Evolutionary conservation across 2,888 invertebrate species (phyloP).

Genomic region (Elegia similella): DNA sequence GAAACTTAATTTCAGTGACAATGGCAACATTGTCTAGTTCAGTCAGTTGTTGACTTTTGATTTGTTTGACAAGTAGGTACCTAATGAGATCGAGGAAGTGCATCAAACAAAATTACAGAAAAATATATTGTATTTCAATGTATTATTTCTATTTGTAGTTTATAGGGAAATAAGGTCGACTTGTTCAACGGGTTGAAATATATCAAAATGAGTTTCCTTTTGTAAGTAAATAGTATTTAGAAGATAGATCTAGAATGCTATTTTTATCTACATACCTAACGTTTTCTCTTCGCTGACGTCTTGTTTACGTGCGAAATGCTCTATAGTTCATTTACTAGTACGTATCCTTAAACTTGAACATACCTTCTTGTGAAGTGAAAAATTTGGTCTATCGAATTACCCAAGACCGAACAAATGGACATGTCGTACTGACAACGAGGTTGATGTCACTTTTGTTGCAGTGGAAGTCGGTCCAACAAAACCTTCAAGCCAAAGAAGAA

Average conservation of each 20-base stretch:
- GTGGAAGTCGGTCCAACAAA: slow-evolving; percentile 95
- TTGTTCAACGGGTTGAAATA: slow-evolving; percentile 12
- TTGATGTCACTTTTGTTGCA: slow-evolving; percentile 41
- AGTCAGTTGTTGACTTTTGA: too few species aligned
- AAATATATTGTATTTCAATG: not conserved
- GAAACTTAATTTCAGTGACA: too few species aligned
- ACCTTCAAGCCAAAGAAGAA: slow-evolving; percentile 99
- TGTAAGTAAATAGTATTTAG: slow-evolving; percentile 72
- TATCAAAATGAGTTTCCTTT: slow-evolving; percentile 83
- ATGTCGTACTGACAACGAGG: not conserved
- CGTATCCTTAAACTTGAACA: not conserved
- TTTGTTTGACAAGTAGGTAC: too few species aligned
- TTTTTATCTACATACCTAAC: slow-evolving; percentile 56
- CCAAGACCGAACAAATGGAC: not conserved
- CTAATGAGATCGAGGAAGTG: too few species aligned
- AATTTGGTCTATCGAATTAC: not conserved
- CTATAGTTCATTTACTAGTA: not conserved
- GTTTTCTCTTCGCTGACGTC: slow-evolving; percentile 48
- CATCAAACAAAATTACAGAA: too few species aligned
- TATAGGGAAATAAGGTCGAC: not conserved
- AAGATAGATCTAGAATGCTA: slow-evolving; percentile 39
- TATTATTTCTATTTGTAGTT: not conserved
- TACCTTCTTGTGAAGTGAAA: not conserved
- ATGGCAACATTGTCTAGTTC: too few species aligned
- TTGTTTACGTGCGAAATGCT: slow-evolving; percentile 47